Percentiles rank a stretch among this genome's conserved stretches.
These are phyloP conservation scores for Aspidiotus destructor DNA, from an alignment of 2,888 invertebrate genomes.

Conservation along the genomic window DNA sequence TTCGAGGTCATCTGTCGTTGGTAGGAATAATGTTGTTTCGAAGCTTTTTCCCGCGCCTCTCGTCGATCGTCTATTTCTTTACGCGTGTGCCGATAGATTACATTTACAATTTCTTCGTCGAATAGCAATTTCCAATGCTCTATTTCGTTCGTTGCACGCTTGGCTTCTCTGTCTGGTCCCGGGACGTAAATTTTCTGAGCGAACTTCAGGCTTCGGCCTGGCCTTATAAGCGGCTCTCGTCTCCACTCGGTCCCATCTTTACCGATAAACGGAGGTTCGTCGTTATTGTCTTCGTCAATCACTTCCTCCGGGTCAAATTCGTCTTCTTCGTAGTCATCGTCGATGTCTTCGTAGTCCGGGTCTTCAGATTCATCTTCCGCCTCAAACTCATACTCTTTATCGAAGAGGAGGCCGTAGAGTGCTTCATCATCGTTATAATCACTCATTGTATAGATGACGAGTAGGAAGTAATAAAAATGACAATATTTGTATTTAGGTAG, in stretches of 20 bases:
- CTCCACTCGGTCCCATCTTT: neutral
- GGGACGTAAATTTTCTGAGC: constrained; percentile 6
- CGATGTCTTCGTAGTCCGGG: too few relatives aligned
- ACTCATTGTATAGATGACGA: too few relatives aligned
- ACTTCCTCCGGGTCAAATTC: neutral
- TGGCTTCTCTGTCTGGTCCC: neutral
- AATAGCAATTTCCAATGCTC: constrained; percentile 2
- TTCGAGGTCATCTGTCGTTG: neutral
- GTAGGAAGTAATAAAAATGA: too few relatives aligned
- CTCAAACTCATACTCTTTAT: too few relatives aligned
- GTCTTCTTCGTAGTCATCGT: too few relatives aligned
- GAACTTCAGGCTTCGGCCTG: neutral
- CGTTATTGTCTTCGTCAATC: neutral
- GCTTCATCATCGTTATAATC: too few relatives aligned
- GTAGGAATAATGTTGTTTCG: neutral
- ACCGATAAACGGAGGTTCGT: neutral
- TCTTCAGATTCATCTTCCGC: too few relatives aligned
- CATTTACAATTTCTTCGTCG: neutral
- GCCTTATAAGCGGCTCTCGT: neutral
- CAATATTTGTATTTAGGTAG: too few relatives aligned
- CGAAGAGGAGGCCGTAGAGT: too few relatives aligned
- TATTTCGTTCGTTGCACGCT: neutral
- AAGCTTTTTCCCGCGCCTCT: neutral
- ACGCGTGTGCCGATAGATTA: neutral
- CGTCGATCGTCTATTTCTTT: neutral